Base-by-base conservation (phyloP, 2,888 invertebrate genomes). In the Trissolcus brochymenae region DNA sequence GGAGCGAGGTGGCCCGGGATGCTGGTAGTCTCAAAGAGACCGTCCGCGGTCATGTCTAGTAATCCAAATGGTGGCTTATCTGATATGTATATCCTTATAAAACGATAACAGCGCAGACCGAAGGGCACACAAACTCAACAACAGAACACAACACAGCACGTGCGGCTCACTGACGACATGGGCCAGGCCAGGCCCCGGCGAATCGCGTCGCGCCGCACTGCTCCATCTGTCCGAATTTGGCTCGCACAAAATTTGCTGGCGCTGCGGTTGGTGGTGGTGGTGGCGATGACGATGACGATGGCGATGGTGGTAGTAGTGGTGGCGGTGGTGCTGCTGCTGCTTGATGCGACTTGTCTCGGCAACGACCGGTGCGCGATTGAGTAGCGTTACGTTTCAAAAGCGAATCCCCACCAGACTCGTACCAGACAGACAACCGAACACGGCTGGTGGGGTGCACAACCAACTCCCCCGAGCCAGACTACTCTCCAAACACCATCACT, bases 1-100 rank as follows among this genome's bases (percentile, higher is more conserved):
- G 89, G 88, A 86, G 89, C 88, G 83, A 89, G 88, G 81, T 89
- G 88, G 82, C 89, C 88, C 81, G 89, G 88, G 86, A 87, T 87
- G 87, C 86, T 87, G 86, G 88, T 89, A 79, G 87, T 86, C 85
- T 88, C 88, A 84, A 89, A 88, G 81, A 87, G 84, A 79, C 86
- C 84, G 82, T 87, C 88, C 80, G 86, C 88, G 81, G 88, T 87
- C 88, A 88, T 88, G 83, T 83, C 82, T 83, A 46, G 46, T 49
- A 73, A 76, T 57, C 62, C 66, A 68, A 61, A 66, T 16, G 46
- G 46, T 46, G 46, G 46, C 46, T 16, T 16, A 46, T 16, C 40
- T 62, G 21, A 49, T 41, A 56, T 41, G 35, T 35, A 35, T 55
- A 35, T 55, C 25, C 14, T 50, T 16, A 43, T 40, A 11, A 6